A percentile compares a stretch with the other conserved stretches of the same genome.
These are phyloP conservation scores for Aphaenogaster ashmeadi DNA, from an alignment of 1,140 invertebrate species.

Conservation along the genomic window DNA sequence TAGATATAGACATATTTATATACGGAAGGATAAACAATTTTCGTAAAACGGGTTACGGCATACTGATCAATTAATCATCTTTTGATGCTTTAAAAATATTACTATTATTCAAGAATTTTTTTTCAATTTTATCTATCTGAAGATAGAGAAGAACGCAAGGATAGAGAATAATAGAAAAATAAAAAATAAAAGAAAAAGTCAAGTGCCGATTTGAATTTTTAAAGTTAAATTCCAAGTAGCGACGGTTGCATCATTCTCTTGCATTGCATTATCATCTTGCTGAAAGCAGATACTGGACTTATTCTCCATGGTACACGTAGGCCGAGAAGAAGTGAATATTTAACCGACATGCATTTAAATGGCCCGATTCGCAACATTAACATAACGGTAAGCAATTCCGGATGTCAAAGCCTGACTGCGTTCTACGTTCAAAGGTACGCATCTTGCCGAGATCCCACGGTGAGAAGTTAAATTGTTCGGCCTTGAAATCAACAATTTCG, in stretches of 20 bases:
- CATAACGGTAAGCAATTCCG: slow-evolving; percentile 69
- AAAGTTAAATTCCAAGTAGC: background rate
- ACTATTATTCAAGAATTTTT: background rate
- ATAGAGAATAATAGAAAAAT: background rate
- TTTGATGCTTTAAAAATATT: background rate
- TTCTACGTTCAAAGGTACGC: slow-evolving; percentile 26
- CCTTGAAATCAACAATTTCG: slow-evolving; percentile 51
- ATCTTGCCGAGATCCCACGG: slow-evolving; percentile 70
- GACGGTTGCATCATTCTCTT: slow-evolving; percentile 26
- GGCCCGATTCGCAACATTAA: slow-evolving; percentile 65
- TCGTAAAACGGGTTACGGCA: background rate
- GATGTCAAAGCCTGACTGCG: slow-evolving; percentile 34
- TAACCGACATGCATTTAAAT: slow-evolving; percentile 68
- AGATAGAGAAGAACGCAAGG: background rate
- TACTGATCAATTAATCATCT: background rate
- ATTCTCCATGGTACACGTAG: slow-evolving; percentile 22
- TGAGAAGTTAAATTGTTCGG: slow-evolving; percentile 51
- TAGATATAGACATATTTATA: slow-evolving; percentile 52
- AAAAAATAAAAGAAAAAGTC: slow-evolving; percentile 18
- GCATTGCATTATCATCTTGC: slow-evolving; percentile 9
- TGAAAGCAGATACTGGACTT: slow-evolving; percentile 43
- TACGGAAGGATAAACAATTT: background rate
- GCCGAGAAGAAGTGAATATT: slow-evolving; percentile 38
- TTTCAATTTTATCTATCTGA: background rate
- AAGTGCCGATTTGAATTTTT: background rate